These are phyloP conservation scores for Pogona vitticeps DNA, from an alignment of 2,113 vertebrate genomes.

Conservation along the genomic window DNA sequence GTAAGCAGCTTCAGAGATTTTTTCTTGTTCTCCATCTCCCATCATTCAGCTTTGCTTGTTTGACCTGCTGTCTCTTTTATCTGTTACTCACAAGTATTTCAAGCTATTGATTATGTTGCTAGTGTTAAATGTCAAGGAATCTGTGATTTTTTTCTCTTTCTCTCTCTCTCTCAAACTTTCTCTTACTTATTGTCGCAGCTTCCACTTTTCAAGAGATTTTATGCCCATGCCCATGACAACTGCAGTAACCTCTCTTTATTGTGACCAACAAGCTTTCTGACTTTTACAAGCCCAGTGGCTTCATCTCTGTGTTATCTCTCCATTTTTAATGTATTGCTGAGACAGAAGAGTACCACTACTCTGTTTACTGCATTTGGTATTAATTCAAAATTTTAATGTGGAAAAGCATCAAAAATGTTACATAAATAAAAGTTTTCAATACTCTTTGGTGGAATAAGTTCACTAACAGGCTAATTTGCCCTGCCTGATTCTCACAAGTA, in stretches of 20 bases:
- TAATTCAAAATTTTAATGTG: neutral
- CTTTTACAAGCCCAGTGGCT: too few species aligned
- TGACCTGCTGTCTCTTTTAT: neutral
- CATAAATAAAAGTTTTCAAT: constrained; percentile 18
- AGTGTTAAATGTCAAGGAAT: neutral
- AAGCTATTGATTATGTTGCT: neutral
- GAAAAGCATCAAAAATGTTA: neutral
- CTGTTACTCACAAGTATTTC: neutral
- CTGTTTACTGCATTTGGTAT: neutral
- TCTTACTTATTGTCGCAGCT: neutral
- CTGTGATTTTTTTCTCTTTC: neutral
- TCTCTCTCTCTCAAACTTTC: neutral
- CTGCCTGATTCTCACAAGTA: neutral
- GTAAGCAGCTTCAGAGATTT: constrained; percentile 25
- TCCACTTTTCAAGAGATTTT: neutral
- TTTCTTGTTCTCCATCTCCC: neutral
- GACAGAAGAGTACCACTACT: neutral
- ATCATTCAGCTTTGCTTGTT: neutral
- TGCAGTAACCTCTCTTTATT: neutral
- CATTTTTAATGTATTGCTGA: neutral
- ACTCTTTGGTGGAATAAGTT: neutral
- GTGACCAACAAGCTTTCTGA: neutral
- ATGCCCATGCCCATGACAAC: neutral
- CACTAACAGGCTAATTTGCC: neutral
- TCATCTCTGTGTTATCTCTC: neutral